phyloP scores from a whole-genome alignment of 2,113 vertebrate species.

The Propithecus coquereli region DNA sequence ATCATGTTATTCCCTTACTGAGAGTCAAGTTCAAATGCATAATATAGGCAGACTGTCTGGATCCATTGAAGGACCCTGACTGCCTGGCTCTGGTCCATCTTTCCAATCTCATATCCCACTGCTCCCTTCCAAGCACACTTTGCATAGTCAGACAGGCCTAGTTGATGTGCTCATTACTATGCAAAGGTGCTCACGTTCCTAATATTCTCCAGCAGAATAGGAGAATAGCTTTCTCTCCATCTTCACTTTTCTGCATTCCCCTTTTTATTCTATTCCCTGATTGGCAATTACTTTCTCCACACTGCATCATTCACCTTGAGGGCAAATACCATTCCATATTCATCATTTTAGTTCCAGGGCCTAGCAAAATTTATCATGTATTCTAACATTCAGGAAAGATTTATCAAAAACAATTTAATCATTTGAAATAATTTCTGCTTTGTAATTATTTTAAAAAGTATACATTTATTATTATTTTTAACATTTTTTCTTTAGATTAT shows the following conservation, averaged over 20 bases:
- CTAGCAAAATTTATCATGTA: neutral
- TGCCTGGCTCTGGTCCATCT: accelerated
- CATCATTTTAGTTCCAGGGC: neutral
- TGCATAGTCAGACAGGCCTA: neutral
- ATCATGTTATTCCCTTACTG: neutral
- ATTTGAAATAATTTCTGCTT: neutral
- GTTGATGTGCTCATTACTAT: neutral
- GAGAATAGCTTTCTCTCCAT: neutral
- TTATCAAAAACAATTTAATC: neutral
- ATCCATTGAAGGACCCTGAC: neutral
- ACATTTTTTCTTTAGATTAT: neutral
- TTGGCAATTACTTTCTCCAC: neutral
- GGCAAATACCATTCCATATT: neutral
- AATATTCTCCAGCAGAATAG: neutral
- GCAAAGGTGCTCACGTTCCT: neutral
- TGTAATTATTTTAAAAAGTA: neutral
- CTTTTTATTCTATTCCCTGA: neutral
- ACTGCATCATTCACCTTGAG: neutral
- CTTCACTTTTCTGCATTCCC: neutral
- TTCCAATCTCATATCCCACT: neutral
- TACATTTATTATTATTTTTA: neutral
- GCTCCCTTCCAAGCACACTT: neutral
- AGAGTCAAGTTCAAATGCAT: neutral
- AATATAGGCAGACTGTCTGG: accelerated
- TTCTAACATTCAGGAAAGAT: neutral